Base-by-base conservation (phyloP, 2,888 invertebrate species). In the Anagyrus pseudococci region DNA sequence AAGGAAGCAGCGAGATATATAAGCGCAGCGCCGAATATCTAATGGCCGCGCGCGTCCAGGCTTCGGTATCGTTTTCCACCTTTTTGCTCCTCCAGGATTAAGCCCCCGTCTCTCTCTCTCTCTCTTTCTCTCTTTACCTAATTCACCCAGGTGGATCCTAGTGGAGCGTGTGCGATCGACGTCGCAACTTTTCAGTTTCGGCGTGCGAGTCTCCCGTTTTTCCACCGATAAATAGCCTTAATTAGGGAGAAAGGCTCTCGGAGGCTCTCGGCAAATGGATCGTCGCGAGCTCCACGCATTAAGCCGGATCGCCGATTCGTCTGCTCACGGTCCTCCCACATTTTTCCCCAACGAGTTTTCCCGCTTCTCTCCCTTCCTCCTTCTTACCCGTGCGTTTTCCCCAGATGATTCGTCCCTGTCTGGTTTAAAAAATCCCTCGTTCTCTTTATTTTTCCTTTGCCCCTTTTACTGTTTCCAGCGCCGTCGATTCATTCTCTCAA, bases 201-300 rank as follows among this genome's bases (percentile, higher is more conserved):
- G 37, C 37, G 25, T 17, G 20, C 25, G 29, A 4, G 25, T 20
- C 44, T 48, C 7, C 29, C 37, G 15, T 57, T 58, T 53, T 46
- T 20, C 44, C 8, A 20, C 55, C 63, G 53, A 64, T 64, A 64
- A 64, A 64, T 64, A 64, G 57, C 64, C 56, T 49, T 64, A 60
- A 64, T 60, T 64, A 53, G 53, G 48, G 23, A 17, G 44, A 17
- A 19, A 6, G 25, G 22, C 41, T n/a, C 37, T 56, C 50, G 56
- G 55, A n/a, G n/a, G n/a, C n/a, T n/a, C 56, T 50, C 47, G 33
- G 59, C 49, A 60, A 60, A 64, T 64, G 52, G 56, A 64, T 64
- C 52, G 64, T 47, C 50, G 10, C 29, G 8, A 22, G 29, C 2
- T n/a, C 17, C n/a, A 15, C 22, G 13, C 25, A 20, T 61, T 50